A percentile compares a stretch with the other conserved stretches of the same genome.
phyloP scores from a whole-genome alignment of 1,140 invertebrate species.

The Chironomus tepperi region DNA sequence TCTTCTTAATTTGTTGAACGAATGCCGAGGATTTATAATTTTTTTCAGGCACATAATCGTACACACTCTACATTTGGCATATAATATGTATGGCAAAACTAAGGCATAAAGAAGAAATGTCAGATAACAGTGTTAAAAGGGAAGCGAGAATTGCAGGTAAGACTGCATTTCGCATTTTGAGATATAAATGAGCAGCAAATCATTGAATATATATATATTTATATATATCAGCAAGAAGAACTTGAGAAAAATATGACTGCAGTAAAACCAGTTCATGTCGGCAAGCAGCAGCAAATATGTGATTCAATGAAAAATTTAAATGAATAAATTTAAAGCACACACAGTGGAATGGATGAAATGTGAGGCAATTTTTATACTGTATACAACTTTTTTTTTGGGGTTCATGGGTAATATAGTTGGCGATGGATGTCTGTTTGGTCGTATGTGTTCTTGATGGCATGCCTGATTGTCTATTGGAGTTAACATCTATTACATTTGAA shows the following conservation, averaged over 20 bases:
- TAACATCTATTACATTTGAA: too few relatives aligned
- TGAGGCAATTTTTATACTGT: too few relatives aligned
- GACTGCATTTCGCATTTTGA: constrained; percentile 3
- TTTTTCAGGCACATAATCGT: not conserved
- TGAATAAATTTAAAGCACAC: too few relatives aligned
- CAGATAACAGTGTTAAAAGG: constrained; percentile 21
- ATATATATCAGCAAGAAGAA: not conserved
- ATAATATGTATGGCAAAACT: not conserved
- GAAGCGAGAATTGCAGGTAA: constrained; percentile 12
- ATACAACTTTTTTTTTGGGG: too few relatives aligned
- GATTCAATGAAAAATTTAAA: too few relatives aligned
- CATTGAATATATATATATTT: constrained; percentile 1
- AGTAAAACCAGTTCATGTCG: constrained; percentile 3
- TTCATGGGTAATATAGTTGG: too few relatives aligned
- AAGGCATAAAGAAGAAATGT: constrained; percentile 16
- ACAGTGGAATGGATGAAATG: too few relatives aligned
- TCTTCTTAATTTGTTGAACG: constrained; percentile 14
- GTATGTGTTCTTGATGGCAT: too few relatives aligned
- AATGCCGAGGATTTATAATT: constrained; percentile 2
- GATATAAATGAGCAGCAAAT: constrained; percentile 13
- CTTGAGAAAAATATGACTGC: not conserved
- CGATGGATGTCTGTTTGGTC: too few relatives aligned
- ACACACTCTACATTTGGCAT: too few relatives aligned
- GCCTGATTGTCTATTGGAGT: too few relatives aligned
- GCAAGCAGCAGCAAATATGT: not conserved